Evolutionary conservation across 2,113 vertebrate genomes (phyloP).

Genomic region (Sminthopsis crassicaudata): DNA sequence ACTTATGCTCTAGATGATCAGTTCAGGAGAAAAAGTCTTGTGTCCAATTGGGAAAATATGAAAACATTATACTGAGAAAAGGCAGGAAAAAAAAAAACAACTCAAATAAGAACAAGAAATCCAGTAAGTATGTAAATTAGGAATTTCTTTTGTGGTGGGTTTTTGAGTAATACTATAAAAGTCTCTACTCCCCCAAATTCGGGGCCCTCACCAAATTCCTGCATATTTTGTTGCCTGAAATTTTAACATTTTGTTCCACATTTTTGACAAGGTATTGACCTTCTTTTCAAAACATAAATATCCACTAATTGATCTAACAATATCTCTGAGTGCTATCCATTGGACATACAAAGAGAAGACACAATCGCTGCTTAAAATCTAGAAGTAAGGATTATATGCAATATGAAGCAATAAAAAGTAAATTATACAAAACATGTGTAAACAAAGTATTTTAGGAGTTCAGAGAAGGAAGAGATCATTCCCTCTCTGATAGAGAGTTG

Average conservation of each 20-base stretch:
- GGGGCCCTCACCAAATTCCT: background rate
- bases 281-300: background rate
- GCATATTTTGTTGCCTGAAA: background rate
- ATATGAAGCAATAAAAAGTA: background rate
- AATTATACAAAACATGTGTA: background rate
- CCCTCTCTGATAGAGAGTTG: background rate
- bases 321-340: background rate
- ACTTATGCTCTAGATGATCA: background rate
- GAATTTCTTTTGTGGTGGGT: background rate
- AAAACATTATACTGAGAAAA: background rate
- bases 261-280: background rate
- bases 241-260: background rate
- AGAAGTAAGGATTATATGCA: background rate
- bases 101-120: background rate
- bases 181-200: background rate
- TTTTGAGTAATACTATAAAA: background rate
- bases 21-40: background rate
- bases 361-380: background rate
- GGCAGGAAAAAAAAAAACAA: background rate
- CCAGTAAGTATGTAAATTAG: background rate
- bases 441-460: background rate
- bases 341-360: background rate
- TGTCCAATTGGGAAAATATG: background rate
- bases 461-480: background rate
- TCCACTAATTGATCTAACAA: background rate